phyloP scores from a whole-genome alignment of 2,113 vertebrate species.

The Chionomys nivalis region DNA sequence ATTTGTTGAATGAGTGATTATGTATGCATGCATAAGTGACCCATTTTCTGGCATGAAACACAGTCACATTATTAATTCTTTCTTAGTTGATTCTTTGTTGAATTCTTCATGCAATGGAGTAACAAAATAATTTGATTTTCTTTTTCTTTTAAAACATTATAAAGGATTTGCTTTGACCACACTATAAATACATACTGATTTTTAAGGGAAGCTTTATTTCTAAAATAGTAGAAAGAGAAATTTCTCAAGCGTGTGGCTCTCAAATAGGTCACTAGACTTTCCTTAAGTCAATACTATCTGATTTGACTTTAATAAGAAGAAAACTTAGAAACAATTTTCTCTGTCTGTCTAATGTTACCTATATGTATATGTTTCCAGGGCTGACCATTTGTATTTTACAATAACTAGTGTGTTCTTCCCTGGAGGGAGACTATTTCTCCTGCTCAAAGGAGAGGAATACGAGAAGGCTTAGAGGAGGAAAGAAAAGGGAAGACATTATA shows the following conservation, averaged over 20 bases:
- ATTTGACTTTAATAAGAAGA: background rate
- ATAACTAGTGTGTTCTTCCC: background rate
- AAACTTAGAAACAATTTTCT: background rate
- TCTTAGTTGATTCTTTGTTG: constrained; percentile 26
- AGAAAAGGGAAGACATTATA: background rate
- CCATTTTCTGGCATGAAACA: constrained; percentile 29
- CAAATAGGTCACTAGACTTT: constrained; percentile 43
- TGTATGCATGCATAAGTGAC: background rate
- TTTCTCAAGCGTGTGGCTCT: constrained; percentile 59
- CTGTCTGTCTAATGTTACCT: background rate
- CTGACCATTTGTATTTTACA: background rate
- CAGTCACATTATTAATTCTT: constrained; percentile 45
- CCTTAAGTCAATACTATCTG: background rate
- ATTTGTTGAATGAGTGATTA: constrained; percentile 52
- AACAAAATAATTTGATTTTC: constrained; percentile 56
- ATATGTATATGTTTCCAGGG: background rate
- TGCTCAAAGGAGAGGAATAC: background rate
- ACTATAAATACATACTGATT: constrained; percentile 35
- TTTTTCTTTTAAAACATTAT: constrained; percentile 56
- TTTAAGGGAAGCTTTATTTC: constrained; percentile 4
- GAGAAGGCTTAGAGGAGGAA: background rate
- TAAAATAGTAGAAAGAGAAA: constrained; percentile 51
- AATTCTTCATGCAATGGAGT: constrained; percentile 58
- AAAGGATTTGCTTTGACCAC: constrained; percentile 55
- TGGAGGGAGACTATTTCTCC: background rate